These are phyloP conservation scores for Zygothrica quintamaculata DNA, from an alignment of 2,888 invertebrate species.

Conservation along the genomic window DNA sequence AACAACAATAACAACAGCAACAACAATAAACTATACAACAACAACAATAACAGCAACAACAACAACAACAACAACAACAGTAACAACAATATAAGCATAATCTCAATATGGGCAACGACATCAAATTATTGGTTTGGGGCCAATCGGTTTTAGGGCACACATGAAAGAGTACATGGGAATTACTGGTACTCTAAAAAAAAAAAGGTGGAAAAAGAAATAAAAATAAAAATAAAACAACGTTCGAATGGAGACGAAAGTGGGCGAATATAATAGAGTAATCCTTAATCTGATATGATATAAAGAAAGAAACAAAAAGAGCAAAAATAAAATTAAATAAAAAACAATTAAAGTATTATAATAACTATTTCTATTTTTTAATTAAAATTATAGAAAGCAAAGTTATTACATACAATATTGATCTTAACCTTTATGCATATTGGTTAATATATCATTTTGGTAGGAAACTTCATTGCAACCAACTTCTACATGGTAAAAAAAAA, in stretches of 20 bases:
- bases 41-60: slow-evolving; percentile 1
- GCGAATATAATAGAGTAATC: neutral
- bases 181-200: slow-evolving; percentile 13
- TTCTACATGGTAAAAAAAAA: neutral
- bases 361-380: no score
- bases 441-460: slow-evolving; percentile 16
- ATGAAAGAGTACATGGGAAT: slow-evolving; percentile 17
- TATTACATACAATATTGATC: no score
- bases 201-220: no score
- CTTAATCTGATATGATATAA: neutral
- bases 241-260: slow-evolving; percentile 14
- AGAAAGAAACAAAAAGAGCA: no score
- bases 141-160: slow-evolving; percentile 26
- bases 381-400: no score
- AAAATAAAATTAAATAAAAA: no score
- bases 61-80: slow-evolving; percentile 17
- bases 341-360: neutral
- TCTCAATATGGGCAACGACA: slow-evolving; percentile 61
- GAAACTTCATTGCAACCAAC: neutral
- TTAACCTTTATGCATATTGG: no score
- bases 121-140: slow-evolving; percentile 54
- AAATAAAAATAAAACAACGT: slow-evolving; percentile 7
- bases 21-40: slow-evolving; percentile 23
- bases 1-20: slow-evolving; percentile 37
- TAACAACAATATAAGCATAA: slow-evolving; percentile 15